These are phyloP conservation scores for Protonemura montana DNA, from an alignment of 2,888 invertebrate genomes.

Conservation along the genomic window DNA sequence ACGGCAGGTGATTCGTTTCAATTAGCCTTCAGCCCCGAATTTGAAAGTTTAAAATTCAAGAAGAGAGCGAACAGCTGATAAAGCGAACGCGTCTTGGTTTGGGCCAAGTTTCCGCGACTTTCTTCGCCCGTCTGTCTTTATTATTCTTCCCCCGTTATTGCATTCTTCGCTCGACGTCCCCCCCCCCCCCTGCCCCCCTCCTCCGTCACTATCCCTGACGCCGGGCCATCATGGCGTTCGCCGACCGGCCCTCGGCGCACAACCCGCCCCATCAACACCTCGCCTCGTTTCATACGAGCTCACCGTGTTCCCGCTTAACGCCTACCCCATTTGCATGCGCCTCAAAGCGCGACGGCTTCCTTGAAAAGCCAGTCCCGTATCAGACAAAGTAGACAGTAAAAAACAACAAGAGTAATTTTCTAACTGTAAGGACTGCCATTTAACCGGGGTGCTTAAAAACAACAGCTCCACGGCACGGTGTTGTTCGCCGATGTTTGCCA, in stretches of 20 bases:
- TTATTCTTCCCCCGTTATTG: neutral
- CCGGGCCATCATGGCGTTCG: no score
- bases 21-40: neutral
- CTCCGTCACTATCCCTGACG: no score
- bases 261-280: no score
- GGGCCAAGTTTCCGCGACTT: neutral
- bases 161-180: neutral
- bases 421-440: neutral
- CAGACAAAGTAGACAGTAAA: neutral
- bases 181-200: neutral
- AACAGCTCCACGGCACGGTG: no score
- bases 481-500: no score
- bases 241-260: no score
- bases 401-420: neutral
- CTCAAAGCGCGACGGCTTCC: neutral
- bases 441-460: neutral
- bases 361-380: neutral
- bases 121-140: neutral
- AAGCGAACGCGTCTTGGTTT: no score
- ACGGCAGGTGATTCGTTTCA: neutral
- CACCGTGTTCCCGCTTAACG: no score
- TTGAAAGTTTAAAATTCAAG: neutral
- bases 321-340: no score
- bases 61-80: neutral
- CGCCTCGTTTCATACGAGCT: no score